Base-by-base conservation (phyloP, 2,113 vertebrate genomes). In the Nannospalax galili region DNA sequence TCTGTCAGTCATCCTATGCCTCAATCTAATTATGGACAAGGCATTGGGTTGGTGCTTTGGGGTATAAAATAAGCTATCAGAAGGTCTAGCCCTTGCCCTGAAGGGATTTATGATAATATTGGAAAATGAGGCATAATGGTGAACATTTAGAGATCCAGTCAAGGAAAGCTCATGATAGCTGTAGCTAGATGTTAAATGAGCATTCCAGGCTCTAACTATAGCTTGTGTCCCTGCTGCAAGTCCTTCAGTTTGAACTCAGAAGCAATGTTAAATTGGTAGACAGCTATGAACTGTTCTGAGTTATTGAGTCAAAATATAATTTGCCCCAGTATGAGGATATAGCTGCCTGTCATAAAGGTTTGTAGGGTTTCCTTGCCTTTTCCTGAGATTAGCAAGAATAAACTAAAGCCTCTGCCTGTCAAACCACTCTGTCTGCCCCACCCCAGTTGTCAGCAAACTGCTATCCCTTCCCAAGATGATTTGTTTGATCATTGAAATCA, bases 281-380 rank as follows among this genome's bases (percentile, higher is more conserved):
- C 88, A 93, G 78, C 77, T 93, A 91, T 81, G 82, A 79, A 93
- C 91, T 73, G 28, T 92, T 94, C 85, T 75, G 52, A 88, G 73
- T 97, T 96, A 90, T 1, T 70, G 73, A 86, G 26, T 94, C 91
- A 88, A 96, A 84, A 78, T 60, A 75, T 90, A 79, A 94, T 93
- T 94, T 87, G 1, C 74, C 77, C 60, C 28, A n/a, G 26, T 67
- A 62, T 3, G 0, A 79, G 56, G 37, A 62, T 69, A 45, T n/a
- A 80, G 84, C 17, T 7, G 42, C 67, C 88, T 80, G 64, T 90
- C 72, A 56, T 30, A 67, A 32, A 62, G 58, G n/a, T 92, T 81
- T 92, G 79, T 78, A 42, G 32, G n/a, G 26, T 35, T 17, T 64
- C 9, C 19, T 67, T 65, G 45, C 17, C 56, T 90, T 95, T 30